Evolutionary conservation across 2,113 vertebrate genomes (phyloP), one percentile per base, ranked within the genome.

Genomic region (Phoxinus phoxinus): DNA sequence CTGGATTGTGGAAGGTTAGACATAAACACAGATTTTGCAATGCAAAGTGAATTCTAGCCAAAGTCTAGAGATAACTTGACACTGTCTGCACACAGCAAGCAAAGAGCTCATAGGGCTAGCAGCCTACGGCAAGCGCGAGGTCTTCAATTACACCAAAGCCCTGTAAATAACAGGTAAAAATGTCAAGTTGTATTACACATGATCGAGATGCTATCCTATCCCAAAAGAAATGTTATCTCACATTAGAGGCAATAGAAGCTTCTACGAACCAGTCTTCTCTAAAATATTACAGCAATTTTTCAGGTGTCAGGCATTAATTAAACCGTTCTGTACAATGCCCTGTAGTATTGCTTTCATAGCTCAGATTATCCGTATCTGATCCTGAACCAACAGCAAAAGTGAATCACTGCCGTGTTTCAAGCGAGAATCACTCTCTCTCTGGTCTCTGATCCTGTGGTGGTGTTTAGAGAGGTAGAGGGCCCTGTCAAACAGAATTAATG

Each of bases 91-190:
- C 69, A 81, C 30, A 53, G 58, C 41, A 56, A 79, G 58, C 46
- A 77, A 67, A 41, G 46, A 61, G 76, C 46, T 30, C 35, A 25
- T 23, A 46, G 63, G 30, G 15, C 84, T 51, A 69, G 83, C 88
- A 87, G 77, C 91, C 91, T 61, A 51, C 59, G 37, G 74, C 79
- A 21, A 83, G 37, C 74, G 25, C 2, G 58, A 46, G 30, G 87
- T 86, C 88, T 89, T 87, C 67, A 74, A 87, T 87, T 83, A 87
- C 84, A 82, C 89, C 85, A 37, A 76, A 78, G 44, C 71, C 87
- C 89, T 89, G 69, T 53, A 85, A 89, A 85, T 73, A 84, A 84
- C 56, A 91, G 89, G 90, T 91, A 92, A 93, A 91, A 35, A 74
- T 78, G 86, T 87, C 75, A 71, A 86, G 89, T 86, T 88, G 86